phyloP scores from a whole-genome alignment of 1,140 invertebrate genomes.

The Pentalonia nigronervosa region DNA sequence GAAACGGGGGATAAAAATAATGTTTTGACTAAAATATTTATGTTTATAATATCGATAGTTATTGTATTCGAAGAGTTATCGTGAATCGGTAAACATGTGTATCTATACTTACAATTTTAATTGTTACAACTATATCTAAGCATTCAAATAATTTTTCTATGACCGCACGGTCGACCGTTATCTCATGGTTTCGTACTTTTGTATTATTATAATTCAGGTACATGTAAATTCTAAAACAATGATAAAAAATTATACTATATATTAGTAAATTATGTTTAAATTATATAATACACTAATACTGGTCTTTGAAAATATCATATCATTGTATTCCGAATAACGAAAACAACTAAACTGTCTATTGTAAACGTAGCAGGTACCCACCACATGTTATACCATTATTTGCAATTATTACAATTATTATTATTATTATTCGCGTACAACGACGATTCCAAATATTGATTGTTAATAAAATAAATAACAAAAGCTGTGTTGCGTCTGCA shows the following conservation, averaged over 20 bases:
- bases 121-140: background rate
- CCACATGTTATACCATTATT: background rate
- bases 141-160: background rate
- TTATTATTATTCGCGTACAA: no score
- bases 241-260: background rate
- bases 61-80: background rate
- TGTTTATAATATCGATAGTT: slow-evolving; percentile 31
- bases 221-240: background rate
- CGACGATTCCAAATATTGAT: background rate
- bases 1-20: background rate
- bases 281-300: background rate
- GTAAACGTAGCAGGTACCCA: background rate
- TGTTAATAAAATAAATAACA: background rate
- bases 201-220: background rate
- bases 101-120: background rate
- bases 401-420: no score
- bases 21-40: background rate
- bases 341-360: no score
- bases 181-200: background rate
- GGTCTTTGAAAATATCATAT: background rate
- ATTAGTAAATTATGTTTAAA: background rate
- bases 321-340: no score
- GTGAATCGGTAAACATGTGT: background rate
- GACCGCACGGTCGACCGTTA: background rate
- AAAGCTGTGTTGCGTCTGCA: no score